Conservation (phyloP, 1,140 invertebrate species). For the Ips nitidus region DNA sequence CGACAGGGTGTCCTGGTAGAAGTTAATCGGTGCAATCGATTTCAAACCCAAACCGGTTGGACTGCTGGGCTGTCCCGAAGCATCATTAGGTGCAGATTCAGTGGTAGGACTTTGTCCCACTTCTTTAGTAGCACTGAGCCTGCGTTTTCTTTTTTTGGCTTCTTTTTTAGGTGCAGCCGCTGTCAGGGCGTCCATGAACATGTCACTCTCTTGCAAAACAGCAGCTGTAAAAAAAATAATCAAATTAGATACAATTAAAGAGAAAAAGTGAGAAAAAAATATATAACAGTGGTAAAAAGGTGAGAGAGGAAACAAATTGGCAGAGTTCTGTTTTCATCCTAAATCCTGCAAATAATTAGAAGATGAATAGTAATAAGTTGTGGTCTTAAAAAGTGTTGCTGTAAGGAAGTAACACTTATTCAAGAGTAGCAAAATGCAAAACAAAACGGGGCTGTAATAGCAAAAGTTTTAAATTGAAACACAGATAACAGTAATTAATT, state of each 20-base stretch:
- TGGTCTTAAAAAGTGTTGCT: no score
- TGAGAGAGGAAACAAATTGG: conserved; percentile 8
- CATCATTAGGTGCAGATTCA: conserved; percentile 37
- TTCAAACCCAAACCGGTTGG: conserved; percentile 50
- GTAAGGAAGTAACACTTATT: no score
- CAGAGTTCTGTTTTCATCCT: conserved; percentile 3
- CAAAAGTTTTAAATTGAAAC: no score
- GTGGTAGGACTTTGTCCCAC: conserved; percentile 51
- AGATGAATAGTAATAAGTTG: no score
- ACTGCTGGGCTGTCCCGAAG: conserved; percentile 46
- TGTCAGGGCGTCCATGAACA: conserved; percentile 89
- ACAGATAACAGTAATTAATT: no score
- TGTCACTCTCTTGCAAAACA: conserved; percentile 82
- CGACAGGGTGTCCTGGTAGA: conserved; percentile 88
- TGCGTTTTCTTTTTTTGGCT: conserved; percentile 74
- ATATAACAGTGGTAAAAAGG: not conserved
- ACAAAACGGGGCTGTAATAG: no score
- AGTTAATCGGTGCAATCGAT: conserved; percentile 67
- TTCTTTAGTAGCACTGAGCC: conserved; percentile 66
- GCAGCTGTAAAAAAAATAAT: conserved; percentile 62
- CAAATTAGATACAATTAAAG: conserved; percentile 12
- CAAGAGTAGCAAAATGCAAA: no score
- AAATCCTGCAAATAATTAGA: no score
- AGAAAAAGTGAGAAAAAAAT: not conserved
- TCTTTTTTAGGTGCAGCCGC: conserved; percentile 73